These are phyloP conservation scores for Grammomys dolichurus DNA, from an alignment of 2,113 vertebrate species.

Conservation along the genomic window DNA sequence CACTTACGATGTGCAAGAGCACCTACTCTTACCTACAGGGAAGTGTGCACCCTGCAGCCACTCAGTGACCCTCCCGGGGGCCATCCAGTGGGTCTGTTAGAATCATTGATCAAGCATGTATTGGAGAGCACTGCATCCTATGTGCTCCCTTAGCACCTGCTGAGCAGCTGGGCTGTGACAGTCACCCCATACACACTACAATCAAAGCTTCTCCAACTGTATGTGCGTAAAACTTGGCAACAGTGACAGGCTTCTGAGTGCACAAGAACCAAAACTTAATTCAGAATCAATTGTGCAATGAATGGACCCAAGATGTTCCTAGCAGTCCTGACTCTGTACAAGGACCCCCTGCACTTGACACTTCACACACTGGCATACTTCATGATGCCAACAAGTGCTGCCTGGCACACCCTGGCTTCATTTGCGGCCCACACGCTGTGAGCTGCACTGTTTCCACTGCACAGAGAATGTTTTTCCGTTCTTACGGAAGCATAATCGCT, in stretches of 20 bases:
- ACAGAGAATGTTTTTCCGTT: background rate
- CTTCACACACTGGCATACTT: background rate
- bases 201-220: background rate
- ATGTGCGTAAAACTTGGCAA: background rate
- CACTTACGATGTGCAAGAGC: too few relatives aligned
- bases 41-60: background rate
- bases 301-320: background rate
- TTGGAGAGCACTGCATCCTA: background rate
- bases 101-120: background rate
- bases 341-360: background rate
- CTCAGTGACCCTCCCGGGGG: background rate
- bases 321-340: background rate
- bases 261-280: background rate
- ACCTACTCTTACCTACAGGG: background rate
- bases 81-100: background rate
- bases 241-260: background rate
- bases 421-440: too few relatives aligned
- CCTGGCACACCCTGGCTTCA: background rate
- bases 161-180: background rate
- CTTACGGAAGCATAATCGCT: background rate
- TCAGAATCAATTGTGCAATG: background rate
- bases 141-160: background rate
- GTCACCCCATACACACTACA: too few relatives aligned
- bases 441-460: background rate
- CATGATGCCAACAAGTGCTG: background rate